phyloP scores from a whole-genome alignment of 2,888 invertebrate species.

The Andrena chrysosceles region DNA sequence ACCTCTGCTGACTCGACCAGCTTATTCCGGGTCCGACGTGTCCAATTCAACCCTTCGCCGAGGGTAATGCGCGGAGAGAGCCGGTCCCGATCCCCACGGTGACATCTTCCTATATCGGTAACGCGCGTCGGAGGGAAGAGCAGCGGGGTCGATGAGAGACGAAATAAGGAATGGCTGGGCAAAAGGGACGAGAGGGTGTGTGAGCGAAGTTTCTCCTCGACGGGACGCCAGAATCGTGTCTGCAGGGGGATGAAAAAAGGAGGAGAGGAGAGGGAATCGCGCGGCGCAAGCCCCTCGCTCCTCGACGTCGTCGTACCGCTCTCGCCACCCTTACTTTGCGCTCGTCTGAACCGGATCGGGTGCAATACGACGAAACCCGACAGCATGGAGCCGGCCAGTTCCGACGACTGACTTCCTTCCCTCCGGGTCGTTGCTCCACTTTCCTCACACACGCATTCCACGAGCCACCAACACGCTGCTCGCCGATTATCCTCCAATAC shows the following conservation, averaged over 20 bases:
- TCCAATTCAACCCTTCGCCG: conserved; percentile 18
- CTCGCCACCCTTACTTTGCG: conserved; percentile 37
- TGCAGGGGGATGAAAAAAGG: neutral
- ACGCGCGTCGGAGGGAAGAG: conserved; percentile 19
- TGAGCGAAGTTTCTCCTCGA: conserved; percentile 26
- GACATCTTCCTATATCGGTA: conserved; percentile 35
- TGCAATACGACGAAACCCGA: conserved; percentile 78
- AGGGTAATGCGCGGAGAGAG: conserved; percentile 14
- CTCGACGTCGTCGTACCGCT: conserved; percentile 42
- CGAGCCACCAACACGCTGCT: conserved; percentile 29
- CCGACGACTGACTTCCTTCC: conserved; percentile 72
- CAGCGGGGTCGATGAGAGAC: conserved; percentile 41
- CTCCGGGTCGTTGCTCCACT: conserved; percentile 81
- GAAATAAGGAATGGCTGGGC: conserved; percentile 47
- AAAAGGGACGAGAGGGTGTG: neutral
- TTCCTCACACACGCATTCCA: conserved; percentile 67
- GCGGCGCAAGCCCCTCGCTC: neutral
- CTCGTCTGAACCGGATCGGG: conserved; percentile 71
- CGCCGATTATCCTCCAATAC: conserved; percentile 43
- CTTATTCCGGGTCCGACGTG: conserved; percentile 38
- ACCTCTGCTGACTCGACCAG: conserved; percentile 42
- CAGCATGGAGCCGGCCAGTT: conserved; percentile 79
- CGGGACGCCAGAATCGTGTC: conserved; percentile 52
- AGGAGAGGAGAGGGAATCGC: conserved; percentile 44
- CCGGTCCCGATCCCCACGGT: conserved; percentile 28